Percentiles rank a stretch among this genome's conserved stretches.
phyloP scores from a whole-genome alignment of 1,140 invertebrate genomes.

The Nasonia longicornis region DNA sequence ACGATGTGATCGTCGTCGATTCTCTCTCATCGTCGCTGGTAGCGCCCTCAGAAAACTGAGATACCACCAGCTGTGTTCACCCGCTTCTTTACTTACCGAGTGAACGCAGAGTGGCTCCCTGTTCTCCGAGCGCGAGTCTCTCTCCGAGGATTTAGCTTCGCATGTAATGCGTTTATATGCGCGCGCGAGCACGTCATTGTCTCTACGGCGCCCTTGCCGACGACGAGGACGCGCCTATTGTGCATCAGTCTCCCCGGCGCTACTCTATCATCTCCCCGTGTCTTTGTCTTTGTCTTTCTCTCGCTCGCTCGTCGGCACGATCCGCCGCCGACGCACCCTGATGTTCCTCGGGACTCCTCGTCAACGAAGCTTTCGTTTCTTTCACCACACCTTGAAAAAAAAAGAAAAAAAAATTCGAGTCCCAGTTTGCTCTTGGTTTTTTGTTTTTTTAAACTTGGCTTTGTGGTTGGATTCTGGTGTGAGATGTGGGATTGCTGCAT shows the following conservation, averaged over 20 bases:
- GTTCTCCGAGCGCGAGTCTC: constrained; percentile 66
- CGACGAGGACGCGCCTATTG: constrained; percentile 27
- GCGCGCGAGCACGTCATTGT: background rate
- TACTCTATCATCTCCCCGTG: constrained; percentile 14
- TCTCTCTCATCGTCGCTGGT: constrained; percentile 46
- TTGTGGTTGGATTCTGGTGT: background rate
- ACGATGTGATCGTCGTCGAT: background rate
- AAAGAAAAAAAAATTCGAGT: constrained; percentile 47
- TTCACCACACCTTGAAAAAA: constrained; percentile 43
- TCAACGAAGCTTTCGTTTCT: constrained; percentile 28
- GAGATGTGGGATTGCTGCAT: too few species aligned
- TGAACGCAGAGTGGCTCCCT: constrained; percentile 96
- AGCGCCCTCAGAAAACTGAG: constrained; percentile 79
- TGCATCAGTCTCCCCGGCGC: constrained; percentile 8
- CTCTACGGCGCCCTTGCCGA: constrained; percentile 32
- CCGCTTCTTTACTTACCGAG: constrained; percentile 79
- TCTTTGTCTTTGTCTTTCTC: constrained; percentile 36
- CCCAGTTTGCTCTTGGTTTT: constrained; percentile 3
- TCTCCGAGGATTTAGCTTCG: background rate
- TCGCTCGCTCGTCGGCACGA: background rate
- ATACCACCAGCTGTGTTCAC: constrained; percentile 99
- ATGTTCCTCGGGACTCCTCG: constrained; percentile 30
- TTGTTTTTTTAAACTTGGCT: background rate
- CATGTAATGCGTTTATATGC: background rate
- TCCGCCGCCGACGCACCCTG: constrained; percentile 11